A percentile compares a stretch with the other conserved stretches of the same genome.
phyloP scores from a whole-genome alignment of 2,888 invertebrate species.

The Sericinus montela region DNA sequence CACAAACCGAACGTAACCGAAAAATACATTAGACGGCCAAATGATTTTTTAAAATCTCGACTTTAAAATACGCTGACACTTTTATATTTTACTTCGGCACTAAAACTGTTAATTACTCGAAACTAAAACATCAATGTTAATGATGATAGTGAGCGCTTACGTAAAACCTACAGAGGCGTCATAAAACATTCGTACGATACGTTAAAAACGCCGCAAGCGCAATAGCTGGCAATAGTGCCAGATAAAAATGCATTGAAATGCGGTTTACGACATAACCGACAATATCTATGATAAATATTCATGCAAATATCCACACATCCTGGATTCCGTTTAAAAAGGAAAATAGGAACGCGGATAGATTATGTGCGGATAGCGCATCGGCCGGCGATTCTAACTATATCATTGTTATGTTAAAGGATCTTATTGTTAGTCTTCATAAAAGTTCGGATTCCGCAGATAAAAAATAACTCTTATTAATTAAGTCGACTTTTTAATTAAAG shows the following conservation, averaged over 20 bases:
- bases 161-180: slow-evolving; percentile 13
- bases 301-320: slow-evolving; percentile 70
- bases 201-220: slow-evolving; percentile 21
- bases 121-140: not conserved
- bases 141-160: not conserved
- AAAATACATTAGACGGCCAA: too few relatives aligned
- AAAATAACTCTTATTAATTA: too few relatives aligned
- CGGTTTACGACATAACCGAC: slow-evolving; percentile 62
- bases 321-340: slow-evolving; percentile 74
- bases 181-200: slow-evolving; percentile 22
- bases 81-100: not conserved
- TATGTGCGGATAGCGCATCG: slow-evolving; percentile 30
- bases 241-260: slow-evolving; percentile 73
- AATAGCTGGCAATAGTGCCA: slow-evolving; percentile 36
- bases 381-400: slow-evolving; percentile 23
- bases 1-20: too few relatives aligned
- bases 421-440: too few relatives aligned
- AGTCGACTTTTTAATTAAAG: too few relatives aligned
- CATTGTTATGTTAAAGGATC: slow-evolving; percentile 20
- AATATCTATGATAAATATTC: slow-evolving; percentile 69
- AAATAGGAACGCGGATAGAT: slow-evolving; percentile 66
- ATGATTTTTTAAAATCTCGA: too few relatives aligned
- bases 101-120: not conserved
- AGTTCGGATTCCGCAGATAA: too few relatives aligned
- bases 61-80: not conserved